Evolutionary conservation across 30 jellyfish, hydroid and myxozoan genomes (phyloP).

Genomic region (Pseudorhiza aurosa): DNA sequence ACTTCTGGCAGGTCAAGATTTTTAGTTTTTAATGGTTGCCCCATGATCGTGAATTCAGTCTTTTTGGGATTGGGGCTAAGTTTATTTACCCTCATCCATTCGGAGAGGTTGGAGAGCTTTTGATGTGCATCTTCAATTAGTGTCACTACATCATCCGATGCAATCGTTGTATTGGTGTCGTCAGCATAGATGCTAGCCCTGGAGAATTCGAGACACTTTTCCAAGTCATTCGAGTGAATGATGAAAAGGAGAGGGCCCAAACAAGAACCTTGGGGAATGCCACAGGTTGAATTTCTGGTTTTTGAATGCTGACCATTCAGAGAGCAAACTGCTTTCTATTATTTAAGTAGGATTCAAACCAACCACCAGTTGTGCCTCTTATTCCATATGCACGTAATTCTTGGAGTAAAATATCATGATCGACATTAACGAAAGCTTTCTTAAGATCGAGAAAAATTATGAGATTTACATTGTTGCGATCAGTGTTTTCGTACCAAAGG

Average conservation of each 20-base stretch:
- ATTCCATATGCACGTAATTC: conserved; percentile 18
- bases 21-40: no score
- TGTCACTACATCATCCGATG: no score
- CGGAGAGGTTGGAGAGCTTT: no score
- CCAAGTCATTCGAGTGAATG: conserved; percentile 47
- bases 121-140: no score
- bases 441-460: conserved; percentile 34
- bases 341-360: conserved; percentile 38
- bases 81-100: no score
- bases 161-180: no score
- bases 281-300: conserved; percentile 42
- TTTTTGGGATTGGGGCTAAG: no score
- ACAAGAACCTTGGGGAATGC: conserved; percentile 55
- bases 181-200: no score
- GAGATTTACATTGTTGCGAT: conserved; percentile 18
- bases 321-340: conserved; percentile 39
- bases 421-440: conserved; percentile 50
- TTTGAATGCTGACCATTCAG: conserved; percentile 50
- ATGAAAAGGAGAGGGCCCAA: conserved; percentile 65
- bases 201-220: conserved; percentile 36
- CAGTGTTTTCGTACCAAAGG: conserved; percentile 24
- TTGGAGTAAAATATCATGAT: conserved; percentile 10
- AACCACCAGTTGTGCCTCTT: no score
- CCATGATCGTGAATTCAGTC: no score
- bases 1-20: no score